Conservation (phyloP, 2,888 invertebrate species). For the Mesorhabditis sp. region DNA sequence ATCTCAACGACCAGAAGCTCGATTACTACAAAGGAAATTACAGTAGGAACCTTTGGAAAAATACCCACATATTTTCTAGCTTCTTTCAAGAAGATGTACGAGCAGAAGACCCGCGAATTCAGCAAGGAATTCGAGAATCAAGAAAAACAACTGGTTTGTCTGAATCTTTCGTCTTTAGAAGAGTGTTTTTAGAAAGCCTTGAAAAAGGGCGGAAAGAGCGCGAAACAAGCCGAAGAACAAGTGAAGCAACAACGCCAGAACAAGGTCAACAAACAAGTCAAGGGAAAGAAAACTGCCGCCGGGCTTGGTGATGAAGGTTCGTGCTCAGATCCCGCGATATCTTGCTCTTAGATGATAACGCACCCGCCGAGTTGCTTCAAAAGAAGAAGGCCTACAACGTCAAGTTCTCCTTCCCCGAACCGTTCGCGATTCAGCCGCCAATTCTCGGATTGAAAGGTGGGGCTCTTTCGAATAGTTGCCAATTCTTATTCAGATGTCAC, state of each 20-base stretch:
- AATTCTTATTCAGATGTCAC: constrained; percentile 69
- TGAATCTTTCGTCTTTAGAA: background rate
- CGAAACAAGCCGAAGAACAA: constrained; percentile 74
- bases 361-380: constrained; percentile 78
- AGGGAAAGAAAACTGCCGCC: constrained; percentile 23
- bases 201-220: constrained; percentile 92
- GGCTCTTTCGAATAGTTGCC: constrained; percentile 36
- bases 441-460: constrained; percentile 86
- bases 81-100: constrained; percentile 93
- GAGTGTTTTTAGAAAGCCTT: constrained; percentile 71
- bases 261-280: constrained; percentile 29
- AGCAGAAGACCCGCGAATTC: constrained; percentile 89
- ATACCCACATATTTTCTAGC: constrained; percentile 34
- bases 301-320: constrained; percentile 29
- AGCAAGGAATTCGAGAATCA: constrained; percentile 96
- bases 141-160: constrained; percentile 74
- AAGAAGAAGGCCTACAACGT: constrained; percentile 92
- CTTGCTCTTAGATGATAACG: constrained; percentile 67
- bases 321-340: background rate
- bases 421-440: constrained; percentile 91
- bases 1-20: constrained; percentile 87
- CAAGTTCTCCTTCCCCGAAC: constrained; percentile 95
- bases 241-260: constrained; percentile 31
- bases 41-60: constrained; percentile 58
- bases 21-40: constrained; percentile 97